Conservation (phyloP, 2,888 invertebrate genomes). For the Hypercompe scribonia region DNA sequence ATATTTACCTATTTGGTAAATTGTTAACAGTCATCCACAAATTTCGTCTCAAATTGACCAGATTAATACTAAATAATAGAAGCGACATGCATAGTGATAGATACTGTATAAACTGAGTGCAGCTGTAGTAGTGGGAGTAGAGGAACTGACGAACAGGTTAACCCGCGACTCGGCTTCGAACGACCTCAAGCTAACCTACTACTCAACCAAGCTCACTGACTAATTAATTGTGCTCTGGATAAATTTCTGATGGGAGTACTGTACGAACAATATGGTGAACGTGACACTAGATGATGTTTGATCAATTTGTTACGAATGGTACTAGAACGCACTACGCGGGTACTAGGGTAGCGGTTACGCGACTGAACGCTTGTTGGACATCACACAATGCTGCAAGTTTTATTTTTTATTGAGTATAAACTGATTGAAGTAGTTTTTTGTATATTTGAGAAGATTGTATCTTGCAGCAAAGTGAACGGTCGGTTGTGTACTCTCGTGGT, state of each 20-base stretch:
- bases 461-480: conserved; percentile 83
- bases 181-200: conserved; percentile 83
- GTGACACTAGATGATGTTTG: conserved; percentile 83
- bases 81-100: conserved; percentile 85
- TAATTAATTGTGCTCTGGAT: conserved; percentile 80
- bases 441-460: conserved; percentile 43
- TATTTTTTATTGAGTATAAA: conserved; percentile 37
- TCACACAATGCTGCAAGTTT: conserved; percentile 81
- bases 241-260: conserved; percentile 77
- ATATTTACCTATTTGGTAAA: conserved; percentile 20
- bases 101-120: conserved; percentile 79
- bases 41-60: conserved; percentile 61
- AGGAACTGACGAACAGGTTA: conserved; percentile 74
- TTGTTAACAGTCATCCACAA: conserved; percentile 54
- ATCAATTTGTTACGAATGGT: conserved; percentile 80
- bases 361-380: conserved; percentile 80
- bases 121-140: conserved; percentile 77
- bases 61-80: conserved; percentile 78
- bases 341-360: conserved; percentile 84
- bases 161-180: conserved; percentile 77
- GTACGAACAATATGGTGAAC: conserved; percentile 80
- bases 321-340: conserved; percentile 81
- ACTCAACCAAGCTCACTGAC: conserved; percentile 82
- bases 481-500: conserved; percentile 85
- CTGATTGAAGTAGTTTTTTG: conserved; percentile 33